Evolutionary conservation across 2,888 invertebrate species (phyloP), one percentile per base, ranked within the genome.

Genomic region (Lacanobia wlatinum): DNA sequence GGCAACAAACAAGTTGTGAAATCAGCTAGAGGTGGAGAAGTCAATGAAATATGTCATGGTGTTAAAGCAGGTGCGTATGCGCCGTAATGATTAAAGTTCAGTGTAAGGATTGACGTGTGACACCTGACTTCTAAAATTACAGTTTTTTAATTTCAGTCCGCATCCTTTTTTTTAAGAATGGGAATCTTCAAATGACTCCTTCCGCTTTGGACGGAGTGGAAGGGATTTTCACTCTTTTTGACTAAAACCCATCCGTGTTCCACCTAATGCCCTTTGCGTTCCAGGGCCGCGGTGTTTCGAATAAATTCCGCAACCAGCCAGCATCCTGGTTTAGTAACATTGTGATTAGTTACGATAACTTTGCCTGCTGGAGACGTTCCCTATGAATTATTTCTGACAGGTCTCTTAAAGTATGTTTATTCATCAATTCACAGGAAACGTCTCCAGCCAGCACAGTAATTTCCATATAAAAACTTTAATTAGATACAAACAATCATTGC

Each of bases 401-500:
- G 43, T 43, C 14, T 43, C 5, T 43, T 43, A 14, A 43, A 43
- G 14, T 5, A 43, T 43, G 14, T 12, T 4, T 14, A 14, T 43
- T 43, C 43, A 43, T 43, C 52, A 72, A 73, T 73, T 80, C 84
- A 78, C 79, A 87, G 77, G 72, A 67, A 84, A 63, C 66, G 8
- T 63, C 70, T 73, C 74, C 56, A 58, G 56, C 4, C 40, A 65
- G 23, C 58, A 86, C 86, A 76, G 83, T 76, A 83, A 84, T 78
- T 70, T 79, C 60, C n/a, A 73, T 73, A 74, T 50, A 85, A 81
- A 84, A 86, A 73, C 63, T 87, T 87, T 89, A 89, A 88, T 89
- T 87, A 87, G 73, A 76, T 83, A 81, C 78, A 84, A 87, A 87
- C 88, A 85, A 88, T 89, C 87, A 86, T 85, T 83, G 85, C 85